Conservation (phyloP, 2,113 vertebrate genomes). For the Grammomys dolichurus region DNA sequence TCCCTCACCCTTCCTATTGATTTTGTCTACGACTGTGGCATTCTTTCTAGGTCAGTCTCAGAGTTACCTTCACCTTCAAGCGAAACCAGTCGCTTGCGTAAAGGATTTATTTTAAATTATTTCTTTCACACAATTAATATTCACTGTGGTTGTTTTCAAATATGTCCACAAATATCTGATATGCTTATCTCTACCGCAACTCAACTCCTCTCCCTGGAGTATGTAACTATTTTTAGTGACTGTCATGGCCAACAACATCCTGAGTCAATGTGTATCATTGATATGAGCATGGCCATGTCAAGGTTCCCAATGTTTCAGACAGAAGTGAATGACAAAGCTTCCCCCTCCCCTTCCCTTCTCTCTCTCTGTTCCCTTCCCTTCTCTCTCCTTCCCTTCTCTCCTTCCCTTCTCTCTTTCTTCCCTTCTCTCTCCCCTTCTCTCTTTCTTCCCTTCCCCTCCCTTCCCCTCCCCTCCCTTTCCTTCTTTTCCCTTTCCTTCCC, state of each 20-base stretch:
- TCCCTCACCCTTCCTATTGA: slow-evolving; percentile 30
- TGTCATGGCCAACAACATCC: background rate
- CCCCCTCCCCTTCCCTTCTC: background rate
- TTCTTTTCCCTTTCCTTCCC: background rate
- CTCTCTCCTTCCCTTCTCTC: too few species aligned
- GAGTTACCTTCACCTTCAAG: slow-evolving; percentile 41
- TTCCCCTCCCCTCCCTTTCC: background rate
- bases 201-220: background rate
- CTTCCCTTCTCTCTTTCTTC: too few species aligned
- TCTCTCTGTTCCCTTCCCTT: too few species aligned
- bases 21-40: background rate
- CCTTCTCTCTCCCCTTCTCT: background rate
- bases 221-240: background rate
- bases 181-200: background rate
- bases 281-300: background rate
- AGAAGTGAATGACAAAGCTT: background rate
- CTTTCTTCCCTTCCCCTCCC: background rate
- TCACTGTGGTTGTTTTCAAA: slow-evolving; percentile 54
- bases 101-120: slow-evolving; percentile 35
- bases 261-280: background rate
- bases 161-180: slow-evolving; percentile 1
- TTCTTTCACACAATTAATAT: slow-evolving; percentile 31
- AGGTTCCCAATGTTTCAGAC: background rate
- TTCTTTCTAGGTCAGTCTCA: slow-evolving; percentile 28
- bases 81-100: background rate